A percentile compares a stretch with the other conserved stretches of the same genome.
These are phyloP conservation scores for Drosophila antonietae DNA, from an alignment of 2,888 invertebrate genomes.

Conservation along the genomic window DNA sequence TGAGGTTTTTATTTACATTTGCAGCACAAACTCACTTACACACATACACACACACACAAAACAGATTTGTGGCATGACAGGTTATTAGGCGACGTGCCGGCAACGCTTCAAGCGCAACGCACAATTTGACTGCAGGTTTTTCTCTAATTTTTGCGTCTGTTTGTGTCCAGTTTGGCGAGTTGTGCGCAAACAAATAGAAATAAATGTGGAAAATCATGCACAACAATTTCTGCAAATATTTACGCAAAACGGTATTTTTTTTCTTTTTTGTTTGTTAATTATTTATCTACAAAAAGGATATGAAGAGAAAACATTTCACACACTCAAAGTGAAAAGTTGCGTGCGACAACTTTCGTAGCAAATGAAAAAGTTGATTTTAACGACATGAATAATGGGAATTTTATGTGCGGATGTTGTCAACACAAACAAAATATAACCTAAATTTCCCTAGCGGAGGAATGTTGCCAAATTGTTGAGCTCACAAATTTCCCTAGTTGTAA, in stretches of 20 bases:
- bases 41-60: constrained; percentile 18
- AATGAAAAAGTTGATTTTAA: constrained; percentile 38
- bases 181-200: constrained; percentile 39
- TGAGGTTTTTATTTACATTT: constrained; percentile 72
- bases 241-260: constrained; percentile 49
- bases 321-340: constrained; percentile 53
- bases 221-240: constrained; percentile 45
- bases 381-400: constrained; percentile 39
- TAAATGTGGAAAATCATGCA: constrained; percentile 55
- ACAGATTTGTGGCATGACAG: constrained; percentile 81
- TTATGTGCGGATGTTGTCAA: constrained; percentile 19
- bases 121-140: constrained; percentile 65
- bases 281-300: constrained; percentile 42
- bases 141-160: constrained; percentile 53
- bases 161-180: constrained; percentile 58
- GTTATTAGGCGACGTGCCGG: constrained; percentile 81
- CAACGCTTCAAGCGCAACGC: constrained; percentile 67
- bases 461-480: neutral
- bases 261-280: constrained; percentile 41
- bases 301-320: constrained; percentile 30
- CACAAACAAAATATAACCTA: neutral
- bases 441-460: constrained; percentile 13
- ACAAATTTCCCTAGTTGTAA: neutral
- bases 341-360: constrained; percentile 60
- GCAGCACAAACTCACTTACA: constrained; percentile 40